These are phyloP conservation scores for Protaetia brevitarsis DNA, from an alignment of 1,140 invertebrate species.

Conservation along the genomic window DNA sequence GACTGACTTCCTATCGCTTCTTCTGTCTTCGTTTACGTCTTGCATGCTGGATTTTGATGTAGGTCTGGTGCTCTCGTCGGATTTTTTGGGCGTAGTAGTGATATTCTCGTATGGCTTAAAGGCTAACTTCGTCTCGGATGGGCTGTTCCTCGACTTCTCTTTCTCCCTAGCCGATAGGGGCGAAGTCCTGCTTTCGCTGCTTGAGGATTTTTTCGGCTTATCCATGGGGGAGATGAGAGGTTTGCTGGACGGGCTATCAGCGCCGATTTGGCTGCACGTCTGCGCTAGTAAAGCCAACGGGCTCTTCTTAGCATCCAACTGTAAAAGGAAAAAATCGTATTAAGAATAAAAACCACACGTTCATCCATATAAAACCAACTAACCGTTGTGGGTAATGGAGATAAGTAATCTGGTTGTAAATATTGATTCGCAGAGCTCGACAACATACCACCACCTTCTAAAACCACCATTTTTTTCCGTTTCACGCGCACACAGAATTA, in stretches of 20 bases:
- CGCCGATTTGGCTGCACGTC: conserved; percentile 97
- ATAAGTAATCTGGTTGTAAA: conserved; percentile 88
- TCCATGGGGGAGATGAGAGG: conserved; percentile 69
- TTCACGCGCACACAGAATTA: neutral
- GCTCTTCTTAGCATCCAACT: conserved; percentile 98
- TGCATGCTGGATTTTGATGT: conserved; percentile 64
- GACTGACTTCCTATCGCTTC: conserved; percentile 56
- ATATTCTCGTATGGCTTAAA: conserved; percentile 86
- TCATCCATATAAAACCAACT: conserved; percentile 50
- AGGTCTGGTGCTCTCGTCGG: conserved; percentile 59
- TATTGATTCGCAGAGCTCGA: conserved; percentile 87
- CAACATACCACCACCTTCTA: conserved; percentile 88
- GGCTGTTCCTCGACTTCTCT: conserved; percentile 55
- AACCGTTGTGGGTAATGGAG: conserved; percentile 88
- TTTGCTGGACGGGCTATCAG: conserved; percentile 78
- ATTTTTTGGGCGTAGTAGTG: conserved; percentile 62
- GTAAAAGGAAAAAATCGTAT: conserved; percentile 58
- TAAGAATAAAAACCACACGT: neutral
- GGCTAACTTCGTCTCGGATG: conserved; percentile 68
- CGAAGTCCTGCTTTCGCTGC: conserved; percentile 56
- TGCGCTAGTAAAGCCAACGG: conserved; percentile 93
- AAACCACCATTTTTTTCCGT: conserved; percentile 74
- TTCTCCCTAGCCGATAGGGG: conserved; percentile 61
- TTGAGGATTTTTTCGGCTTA: conserved; percentile 63
- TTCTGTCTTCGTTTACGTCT: conserved; percentile 56